Evolutionary conservation across 2,888 invertebrate genomes (phyloP).

Genomic region (Oasisia sp.): DNA sequence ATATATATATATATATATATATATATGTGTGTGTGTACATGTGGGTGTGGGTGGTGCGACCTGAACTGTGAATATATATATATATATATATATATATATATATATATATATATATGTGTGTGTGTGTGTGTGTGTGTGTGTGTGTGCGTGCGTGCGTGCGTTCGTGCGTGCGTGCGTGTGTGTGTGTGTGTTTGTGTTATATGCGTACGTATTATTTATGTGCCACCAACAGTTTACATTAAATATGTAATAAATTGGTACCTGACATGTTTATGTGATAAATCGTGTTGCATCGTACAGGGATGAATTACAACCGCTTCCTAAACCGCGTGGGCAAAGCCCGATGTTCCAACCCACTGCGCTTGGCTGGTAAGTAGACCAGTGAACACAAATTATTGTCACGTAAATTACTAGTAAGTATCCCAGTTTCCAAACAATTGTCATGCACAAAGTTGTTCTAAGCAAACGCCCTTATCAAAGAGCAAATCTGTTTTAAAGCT

Average conservation of each 20-base stretch:
- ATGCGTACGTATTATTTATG: no score
- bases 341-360: neutral
- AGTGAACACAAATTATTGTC: neutral
- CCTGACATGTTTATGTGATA: neutral
- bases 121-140: neutral
- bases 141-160: neutral
- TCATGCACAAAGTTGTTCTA: neutral
- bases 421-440: neutral
- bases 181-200: neutral
- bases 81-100: neutral
- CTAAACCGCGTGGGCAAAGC: neutral
- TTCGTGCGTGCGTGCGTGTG: neutral
- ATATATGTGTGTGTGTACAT: neutral
- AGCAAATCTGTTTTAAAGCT: neutral
- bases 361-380: neutral
- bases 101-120: neutral
- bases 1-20: neutral
- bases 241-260: no score
- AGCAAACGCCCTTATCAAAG: neutral
- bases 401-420: neutral
- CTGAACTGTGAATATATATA: neutral
- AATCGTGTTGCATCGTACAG: neutral
- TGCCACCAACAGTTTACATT: no score
- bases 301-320: neutral
- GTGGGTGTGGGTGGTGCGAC: neutral